Evolutionary conservation across 2,888 invertebrate species (phyloP), one percentile per base, ranked within the genome.

Genomic region (Ophioninae sp.): DNA sequence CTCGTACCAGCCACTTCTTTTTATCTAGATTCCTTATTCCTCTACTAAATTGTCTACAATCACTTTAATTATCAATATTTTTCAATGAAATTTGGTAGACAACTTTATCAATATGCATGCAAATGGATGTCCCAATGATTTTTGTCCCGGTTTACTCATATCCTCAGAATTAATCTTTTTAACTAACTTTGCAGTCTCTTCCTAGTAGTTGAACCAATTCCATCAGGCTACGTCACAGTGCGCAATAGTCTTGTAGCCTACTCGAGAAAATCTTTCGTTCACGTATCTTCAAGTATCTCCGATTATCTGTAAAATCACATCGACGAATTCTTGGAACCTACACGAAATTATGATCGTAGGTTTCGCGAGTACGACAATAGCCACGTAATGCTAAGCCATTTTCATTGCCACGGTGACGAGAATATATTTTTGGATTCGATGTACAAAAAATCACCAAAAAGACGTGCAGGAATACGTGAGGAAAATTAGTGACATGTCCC

Each of bases 301-400:
- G 72, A 58, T 79, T 79, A 59, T 56, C 7, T 56, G 67, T 67
- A 56, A 8, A 13, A 64, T 56, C 44, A 67, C 51, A 72, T 72
- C 72, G 37, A 82, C 56, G 61, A 79, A 79, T 56, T 79, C 73
- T 76, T 79, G 73, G 79, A 82, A 65, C 41, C 58, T 30, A 51
- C 44, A 22, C 37, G 80, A 88, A 89, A 85, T 86, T 90, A 88
- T 85, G 89, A 83, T 85, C 85, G 85, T 78, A 81, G 86, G 76
- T 88, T 86, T 85, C 76, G 74, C 69, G 58, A n/a, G 67, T 37
- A 51, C 78, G 84, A 91, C 91, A 91, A 91, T 91, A 83, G 85
- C 68, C 85, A 83, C 87, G 87, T 91, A 91, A 91, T 91, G 91
- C 89, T 91, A 91, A 91, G 90, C 91, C 90, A 56, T 73, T 58